Percentiles rank a stretch among this genome's conserved stretches.
Evolutionary conservation across 2,113 vertebrate species (phyloP).

Genomic region (Oncorhynchus kisutch): DNA sequence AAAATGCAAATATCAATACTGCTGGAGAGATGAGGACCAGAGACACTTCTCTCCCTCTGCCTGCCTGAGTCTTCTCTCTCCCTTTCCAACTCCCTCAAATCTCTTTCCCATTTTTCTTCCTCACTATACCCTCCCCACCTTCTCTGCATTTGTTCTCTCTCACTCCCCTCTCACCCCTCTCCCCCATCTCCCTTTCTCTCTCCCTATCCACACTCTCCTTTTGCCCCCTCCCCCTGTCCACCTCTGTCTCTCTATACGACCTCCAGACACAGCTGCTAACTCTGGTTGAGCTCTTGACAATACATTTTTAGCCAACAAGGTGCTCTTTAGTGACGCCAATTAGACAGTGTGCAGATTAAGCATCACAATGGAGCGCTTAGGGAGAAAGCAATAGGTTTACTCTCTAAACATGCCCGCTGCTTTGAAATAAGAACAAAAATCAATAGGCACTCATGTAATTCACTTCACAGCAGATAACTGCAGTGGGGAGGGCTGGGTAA

Average conservation of each 20-base stretch:
- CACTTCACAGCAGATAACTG: constrained; percentile 62
- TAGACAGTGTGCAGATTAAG: constrained; percentile 47
- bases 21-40: too few relatives aligned
- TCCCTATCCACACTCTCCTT: background rate
- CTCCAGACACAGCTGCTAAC: background rate
- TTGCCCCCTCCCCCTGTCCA: background rate
- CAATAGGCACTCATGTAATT: constrained; percentile 67
- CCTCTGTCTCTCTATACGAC: background rate
- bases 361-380: constrained; percentile 46
- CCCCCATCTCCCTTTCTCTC: background rate
- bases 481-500: constrained; percentile 25
- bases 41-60: background rate
- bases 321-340: constrained; percentile 59
- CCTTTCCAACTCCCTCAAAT: background rate
- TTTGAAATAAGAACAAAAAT: constrained; percentile 63
- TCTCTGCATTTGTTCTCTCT: background rate
- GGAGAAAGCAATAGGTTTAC: constrained; percentile 61
- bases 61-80: background rate
- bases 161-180: background rate
- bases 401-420: constrained; percentile 50
- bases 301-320: constrained; percentile 31
- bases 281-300: too few relatives aligned
- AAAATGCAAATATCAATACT: too few relatives aligned
- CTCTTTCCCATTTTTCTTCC: background rate
- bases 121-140: background rate